Percentiles rank a stretch among this genome's conserved stretches.
phyloP scores from a whole-genome alignment of 2,797 vertebrate genomes.

The Clarias pachynema region DNA sequence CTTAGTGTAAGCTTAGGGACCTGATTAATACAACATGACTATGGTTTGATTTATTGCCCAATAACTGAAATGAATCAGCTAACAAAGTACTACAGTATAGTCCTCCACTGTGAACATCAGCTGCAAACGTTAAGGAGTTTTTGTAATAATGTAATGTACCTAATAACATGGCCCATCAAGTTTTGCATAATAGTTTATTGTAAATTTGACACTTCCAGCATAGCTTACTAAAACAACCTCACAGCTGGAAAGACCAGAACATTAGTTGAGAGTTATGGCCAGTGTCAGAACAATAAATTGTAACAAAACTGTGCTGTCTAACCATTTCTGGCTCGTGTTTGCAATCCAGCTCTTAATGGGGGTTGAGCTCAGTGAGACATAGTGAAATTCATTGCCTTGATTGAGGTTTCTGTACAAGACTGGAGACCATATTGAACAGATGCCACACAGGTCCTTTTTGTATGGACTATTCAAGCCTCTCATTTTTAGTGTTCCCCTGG shows the following conservation, averaged over 20 bases:
- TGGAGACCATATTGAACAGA: constrained; percentile 34
- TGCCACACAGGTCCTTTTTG: constrained; percentile 49
- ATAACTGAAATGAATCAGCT: neutral
- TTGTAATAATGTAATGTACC: constrained; percentile 17
- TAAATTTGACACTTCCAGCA: constrained; percentile 28
- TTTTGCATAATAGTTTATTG: constrained; percentile 29
- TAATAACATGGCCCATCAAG: neutral
- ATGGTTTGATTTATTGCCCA: constrained; percentile 15
- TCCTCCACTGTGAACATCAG: neutral
- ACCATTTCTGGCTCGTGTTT: constrained; percentile 32
- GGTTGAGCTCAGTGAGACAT: constrained; percentile 43
- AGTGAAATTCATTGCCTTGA: constrained; percentile 41
- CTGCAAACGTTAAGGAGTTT: constrained; percentile 1
- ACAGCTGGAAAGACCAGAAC: constrained; percentile 20
- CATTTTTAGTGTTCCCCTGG: constrained; percentile 42
- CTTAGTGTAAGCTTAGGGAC: constrained; percentile 11
- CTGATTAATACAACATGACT: constrained; percentile 3
- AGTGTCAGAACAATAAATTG: constrained; percentile 24
- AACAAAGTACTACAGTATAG: constrained; percentile 14
- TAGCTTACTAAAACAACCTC: constrained; percentile 13
- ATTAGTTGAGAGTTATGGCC: constrained; percentile 27
- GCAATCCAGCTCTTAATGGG: constrained; percentile 24
- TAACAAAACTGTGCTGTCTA: constrained; percentile 25
- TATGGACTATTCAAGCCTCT: constrained; percentile 41
- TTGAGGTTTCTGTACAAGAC: constrained; percentile 31